phyloP scores from a whole-genome alignment of 2,888 invertebrate species.

The Molorchus minor region DNA sequence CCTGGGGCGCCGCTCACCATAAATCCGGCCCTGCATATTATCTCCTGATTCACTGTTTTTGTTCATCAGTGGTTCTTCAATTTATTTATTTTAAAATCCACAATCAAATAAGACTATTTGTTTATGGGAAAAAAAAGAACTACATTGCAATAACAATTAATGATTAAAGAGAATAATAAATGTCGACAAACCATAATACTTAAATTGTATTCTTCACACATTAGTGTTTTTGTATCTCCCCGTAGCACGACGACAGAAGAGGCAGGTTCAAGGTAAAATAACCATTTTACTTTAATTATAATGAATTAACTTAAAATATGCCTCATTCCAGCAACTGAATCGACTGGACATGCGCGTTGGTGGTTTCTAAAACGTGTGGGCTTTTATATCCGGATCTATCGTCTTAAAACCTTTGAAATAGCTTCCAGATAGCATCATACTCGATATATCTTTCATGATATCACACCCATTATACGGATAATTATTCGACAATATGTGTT shows the following conservation, averaged over 20 bases:
- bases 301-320: slow-evolving; percentile 40
- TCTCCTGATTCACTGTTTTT: too few relatives aligned
- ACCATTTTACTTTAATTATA: slow-evolving; percentile 40
- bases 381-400: slow-evolving; percentile 39
- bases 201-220: slow-evolving; percentile 31
- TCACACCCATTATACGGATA: slow-evolving; percentile 14
- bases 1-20: too few relatives aligned
- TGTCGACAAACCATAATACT: slow-evolving; percentile 29
- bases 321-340: slow-evolving; percentile 44
- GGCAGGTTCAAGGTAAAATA: slow-evolving; percentile 47
- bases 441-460: slow-evolving; percentile 20
- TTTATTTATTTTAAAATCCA: too few relatives aligned
- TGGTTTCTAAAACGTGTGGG: slow-evolving; percentile 38
- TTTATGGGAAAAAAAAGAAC: slow-evolving; percentile 45
- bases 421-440: slow-evolving; percentile 11
- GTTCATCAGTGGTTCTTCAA: too few relatives aligned
- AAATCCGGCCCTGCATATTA: too few relatives aligned
- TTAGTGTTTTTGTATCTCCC: slow-evolving; percentile 31
- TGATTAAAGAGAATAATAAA: slow-evolving; percentile 31
- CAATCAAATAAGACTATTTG: too few relatives aligned
- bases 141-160: slow-evolving; percentile 34
- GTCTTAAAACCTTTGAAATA: slow-evolving; percentile 11
- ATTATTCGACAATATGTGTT: slow-evolving; percentile 12
- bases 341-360: slow-evolving; percentile 40
- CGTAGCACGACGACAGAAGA: slow-evolving; percentile 35